These are phyloP conservation scores for Apostichopus parvimensis DNA, from an alignment of 35 echinoderm and acorn worm species.

Conservation along the genomic window DNA sequence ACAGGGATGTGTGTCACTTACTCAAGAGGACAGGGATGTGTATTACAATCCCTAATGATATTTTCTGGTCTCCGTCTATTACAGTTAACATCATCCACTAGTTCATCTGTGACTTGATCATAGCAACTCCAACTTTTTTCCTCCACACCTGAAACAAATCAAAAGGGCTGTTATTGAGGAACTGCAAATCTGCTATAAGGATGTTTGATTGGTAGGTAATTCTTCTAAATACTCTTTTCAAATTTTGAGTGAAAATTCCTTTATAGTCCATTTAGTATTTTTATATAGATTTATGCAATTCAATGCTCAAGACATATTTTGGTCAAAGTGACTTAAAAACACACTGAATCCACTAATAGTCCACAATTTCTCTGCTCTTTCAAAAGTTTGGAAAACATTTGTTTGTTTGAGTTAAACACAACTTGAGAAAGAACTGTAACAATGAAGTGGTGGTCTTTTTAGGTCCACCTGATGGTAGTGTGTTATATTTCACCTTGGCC, in stretches of 20 bases:
- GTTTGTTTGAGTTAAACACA: too few relatives aligned
- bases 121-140: neutral
- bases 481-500: too few relatives aligned
- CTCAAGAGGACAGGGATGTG: neutral
- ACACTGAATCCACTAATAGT: too few relatives aligned
- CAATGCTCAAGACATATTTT: too few relatives aligned
- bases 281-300: too few relatives aligned
- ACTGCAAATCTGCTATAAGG: neutral
- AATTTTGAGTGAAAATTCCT: neutral
- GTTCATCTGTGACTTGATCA: neutral
- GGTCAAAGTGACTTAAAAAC: too few relatives aligned
- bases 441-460: too few relatives aligned
- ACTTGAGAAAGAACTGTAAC: too few relatives aligned
- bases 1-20: neutral
- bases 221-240: neutral
- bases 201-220: neutral
- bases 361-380: too few relatives aligned
- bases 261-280: too few relatives aligned
- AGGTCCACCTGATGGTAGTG: too few relatives aligned
- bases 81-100: neutral
- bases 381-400: too few relatives aligned
- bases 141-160: neutral
- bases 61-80: neutral
- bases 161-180: neutral
- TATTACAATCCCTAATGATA: neutral